Base-by-base conservation (phyloP, 1,140 invertebrate species). In the Drosophila hydei region DNA sequence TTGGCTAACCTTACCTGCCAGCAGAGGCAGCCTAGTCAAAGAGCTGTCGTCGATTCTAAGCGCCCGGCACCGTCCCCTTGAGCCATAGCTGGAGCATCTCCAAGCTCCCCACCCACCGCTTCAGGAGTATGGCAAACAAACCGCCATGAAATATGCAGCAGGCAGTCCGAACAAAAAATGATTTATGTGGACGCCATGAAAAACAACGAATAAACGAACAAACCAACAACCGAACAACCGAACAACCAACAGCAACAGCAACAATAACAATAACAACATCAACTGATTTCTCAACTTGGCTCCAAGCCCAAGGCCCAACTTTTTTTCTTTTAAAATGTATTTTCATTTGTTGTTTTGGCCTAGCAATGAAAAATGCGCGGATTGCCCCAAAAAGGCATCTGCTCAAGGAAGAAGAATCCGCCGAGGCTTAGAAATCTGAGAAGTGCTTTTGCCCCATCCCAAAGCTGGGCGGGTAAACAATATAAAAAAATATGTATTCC, bases 41-140 rank as follows among this genome's bases (percentile, higher is more conserved):
- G 87, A 81, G 81, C 81, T 87, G 81, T 88, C 81, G 81, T 87
- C 81, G 75, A 75, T 88, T 78, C 83, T 87, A 81, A 87, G 81
- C 77, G 74, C 77, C 62, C 63, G 12, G 9, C 30, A 8, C 3
- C 52, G 4, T 19, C 19, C 7, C 30, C 5, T 23, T 18, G 25
- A n/a, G 30, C 40, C 42, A 11, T 59, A 45, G 21, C 43, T 50
- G 16, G n/a, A 67, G 52, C 59, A 14, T 14, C 25, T 1, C 14
- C 30, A 33, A 11, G 30, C 48, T 6, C 5, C 4, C 8, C 18
- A 11, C 14, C 30, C 47, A 21, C 16, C 33, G 16, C 30, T 51
- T 21, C 51, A 48, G 42, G 52, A 59, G 70, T 45, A 55, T 59
- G 47, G 63, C 59, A 73, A 65, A 69, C 74, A 73, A 70, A 63